phyloP scores from a whole-genome alignment of 2,113 vertebrate genomes.

The Toxotes jaculatrix region DNA sequence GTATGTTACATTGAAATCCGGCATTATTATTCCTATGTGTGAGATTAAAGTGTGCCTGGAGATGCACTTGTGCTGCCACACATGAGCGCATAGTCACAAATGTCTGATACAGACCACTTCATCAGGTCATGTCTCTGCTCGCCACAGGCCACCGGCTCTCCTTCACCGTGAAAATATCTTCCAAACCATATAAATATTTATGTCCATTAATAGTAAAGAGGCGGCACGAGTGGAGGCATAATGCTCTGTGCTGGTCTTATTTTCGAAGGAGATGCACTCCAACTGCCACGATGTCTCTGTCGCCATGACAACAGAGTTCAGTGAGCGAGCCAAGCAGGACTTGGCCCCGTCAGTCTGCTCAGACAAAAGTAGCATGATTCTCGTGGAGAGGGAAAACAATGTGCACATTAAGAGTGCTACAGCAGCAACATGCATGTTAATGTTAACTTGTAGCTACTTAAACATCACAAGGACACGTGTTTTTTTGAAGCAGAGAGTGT shows the following conservation, averaged over 20 bases:
- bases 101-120: constrained; percentile 68
- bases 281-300: constrained; percentile 73
- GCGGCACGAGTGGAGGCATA: constrained; percentile 68
- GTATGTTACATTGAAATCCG: constrained; percentile 17
- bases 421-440: constrained; percentile 46
- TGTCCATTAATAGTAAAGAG: constrained; percentile 83
- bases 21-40: constrained; percentile 37
- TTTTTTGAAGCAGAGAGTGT: constrained; percentile 5
- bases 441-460: constrained; percentile 36
- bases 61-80: constrained; percentile 32
- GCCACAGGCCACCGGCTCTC: constrained; percentile 62
- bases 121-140: constrained; percentile 73
- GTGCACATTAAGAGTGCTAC: constrained; percentile 34
- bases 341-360: constrained; percentile 56
- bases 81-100: constrained; percentile 48
- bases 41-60: constrained; percentile 38
- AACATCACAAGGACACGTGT: constrained; percentile 28
- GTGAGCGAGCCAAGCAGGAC: constrained; percentile 61
- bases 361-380: constrained; percentile 58
- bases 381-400: constrained; percentile 32
- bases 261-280: constrained; percentile 74
- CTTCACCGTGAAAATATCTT: constrained; percentile 62
- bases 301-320: constrained; percentile 82
- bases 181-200: constrained; percentile 81
- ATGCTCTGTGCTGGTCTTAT: constrained; percentile 64